phyloP scores from a whole-genome alignment of 1,140 invertebrate genomes.

The Probaryconus sp. region DNA sequence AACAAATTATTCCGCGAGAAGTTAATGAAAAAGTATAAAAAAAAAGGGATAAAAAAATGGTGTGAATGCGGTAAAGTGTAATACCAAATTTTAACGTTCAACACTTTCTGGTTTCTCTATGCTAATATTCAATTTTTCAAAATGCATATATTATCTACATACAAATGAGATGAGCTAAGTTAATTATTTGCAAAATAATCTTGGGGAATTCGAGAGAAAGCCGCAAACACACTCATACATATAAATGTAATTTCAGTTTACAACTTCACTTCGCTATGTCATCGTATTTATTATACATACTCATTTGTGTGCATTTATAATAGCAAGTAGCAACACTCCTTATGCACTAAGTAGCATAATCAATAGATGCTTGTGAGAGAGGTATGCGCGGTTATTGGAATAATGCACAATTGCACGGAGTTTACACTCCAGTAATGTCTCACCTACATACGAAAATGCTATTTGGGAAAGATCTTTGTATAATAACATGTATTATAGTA shows the following conservation, averaged over 20 bases:
- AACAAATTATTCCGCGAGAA: too few relatives aligned
- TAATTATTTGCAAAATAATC: slow-evolving; percentile 32
- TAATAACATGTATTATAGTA: slow-evolving; percentile 15
- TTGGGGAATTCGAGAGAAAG: slow-evolving; percentile 18
- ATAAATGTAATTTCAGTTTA: slow-evolving; percentile 29
- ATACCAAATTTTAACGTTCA: too few relatives aligned
- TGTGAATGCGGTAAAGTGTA: too few relatives aligned
- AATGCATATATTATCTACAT: not conserved
- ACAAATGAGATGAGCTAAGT: slow-evolving; percentile 2
- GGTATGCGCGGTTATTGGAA: slow-evolving; percentile 26
- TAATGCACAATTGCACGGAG: slow-evolving; percentile 29
- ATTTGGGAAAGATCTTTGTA: not conserved
- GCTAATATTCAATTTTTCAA: too few relatives aligned
- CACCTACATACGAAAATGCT: slow-evolving; percentile 16
- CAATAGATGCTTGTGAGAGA: slow-evolving; percentile 28
- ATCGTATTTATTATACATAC: slow-evolving; percentile 31
- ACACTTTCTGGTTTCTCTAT: too few relatives aligned
- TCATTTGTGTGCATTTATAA: slow-evolving; percentile 46
- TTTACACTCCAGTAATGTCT: slow-evolving; percentile 22
- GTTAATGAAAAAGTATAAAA: too few relatives aligned
- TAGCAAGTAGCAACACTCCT: slow-evolving; percentile 6
- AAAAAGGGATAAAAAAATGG: too few relatives aligned
- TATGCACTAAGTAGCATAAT: slow-evolving; percentile 40
- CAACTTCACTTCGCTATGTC: slow-evolving; percentile 12
- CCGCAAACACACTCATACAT: slow-evolving; percentile 29